Percentiles rank a stretch among this genome's conserved stretches.
Conservation (phyloP, 2,113 vertebrate genomes). For the Hippocampus comes region DNA sequence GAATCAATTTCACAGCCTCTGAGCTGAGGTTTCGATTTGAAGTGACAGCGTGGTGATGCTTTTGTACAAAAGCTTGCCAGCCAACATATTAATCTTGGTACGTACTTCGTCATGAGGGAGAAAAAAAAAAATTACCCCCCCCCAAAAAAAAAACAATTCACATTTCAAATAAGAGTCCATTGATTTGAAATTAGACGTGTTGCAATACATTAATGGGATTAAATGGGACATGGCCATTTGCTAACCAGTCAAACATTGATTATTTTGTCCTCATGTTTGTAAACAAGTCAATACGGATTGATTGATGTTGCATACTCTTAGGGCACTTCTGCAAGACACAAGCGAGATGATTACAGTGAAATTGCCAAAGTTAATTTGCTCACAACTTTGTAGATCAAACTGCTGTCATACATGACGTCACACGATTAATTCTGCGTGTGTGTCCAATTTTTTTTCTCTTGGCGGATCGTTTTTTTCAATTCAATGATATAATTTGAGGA, state of each 20-base stretch:
- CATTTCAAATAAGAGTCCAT: slow-evolving; percentile 17
- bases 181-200: neutral
- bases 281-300: neutral
- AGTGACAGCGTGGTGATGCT: slow-evolving; percentile 33
- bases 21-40: slow-evolving; percentile 33
- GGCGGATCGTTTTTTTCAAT: no score
- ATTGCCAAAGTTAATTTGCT: no score
- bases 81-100: slow-evolving; percentile 27
- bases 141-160: no score
- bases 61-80: slow-evolving; percentile 35
- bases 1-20: slow-evolving; percentile 31
- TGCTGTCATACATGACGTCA: no score
- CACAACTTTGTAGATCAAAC: no score
- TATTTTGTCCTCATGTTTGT: neutral
- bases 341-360: no score
- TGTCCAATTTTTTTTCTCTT: no score
- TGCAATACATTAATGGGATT: neutral
- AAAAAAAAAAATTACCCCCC: slow-evolving; percentile 6
- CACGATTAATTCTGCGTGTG: no score
- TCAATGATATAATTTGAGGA: no score
- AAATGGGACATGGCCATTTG: neutral
- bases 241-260: neutral
- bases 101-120: slow-evolving; percentile 15
- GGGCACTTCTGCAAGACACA: no score
- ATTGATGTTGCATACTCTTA: neutral